Percentiles rank a stretch among this genome's conserved stretches.
These are phyloP conservation scores for Omphaloscelis lunosa DNA, from an alignment of 2,888 invertebrate species.

Conservation along the genomic window DNA sequence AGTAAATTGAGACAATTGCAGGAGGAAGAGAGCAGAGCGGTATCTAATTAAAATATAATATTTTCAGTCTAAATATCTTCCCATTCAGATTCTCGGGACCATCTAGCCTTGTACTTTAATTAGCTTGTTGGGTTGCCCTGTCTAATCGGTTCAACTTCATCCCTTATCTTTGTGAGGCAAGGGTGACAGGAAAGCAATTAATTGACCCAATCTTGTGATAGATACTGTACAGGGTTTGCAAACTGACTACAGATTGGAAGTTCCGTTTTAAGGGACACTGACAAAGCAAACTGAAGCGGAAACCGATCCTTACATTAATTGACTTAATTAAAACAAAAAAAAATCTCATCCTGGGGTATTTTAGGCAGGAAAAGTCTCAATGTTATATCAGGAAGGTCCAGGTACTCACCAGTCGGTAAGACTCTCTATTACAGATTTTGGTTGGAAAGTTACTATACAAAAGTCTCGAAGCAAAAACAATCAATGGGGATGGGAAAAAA, in stretches of 20 bases:
- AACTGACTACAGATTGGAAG: conserved; percentile 29
- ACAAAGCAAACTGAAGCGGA: not conserved
- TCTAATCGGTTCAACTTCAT: conserved; percentile 33
- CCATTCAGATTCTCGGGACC: not conserved
- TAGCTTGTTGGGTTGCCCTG: conserved; percentile 21
- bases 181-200: conserved; percentile 56
- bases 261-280: conserved; percentile 6
- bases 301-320: not conserved
- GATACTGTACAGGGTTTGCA: conserved; percentile 34
- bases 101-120: conserved; percentile 18
- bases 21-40: not conserved
- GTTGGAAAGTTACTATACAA: not conserved
- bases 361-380: not conserved
- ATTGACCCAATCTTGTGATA: conserved; percentile 53
- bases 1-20: not conserved
- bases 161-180: conserved; percentile 38
- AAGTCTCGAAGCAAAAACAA: not conserved
- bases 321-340: not conserved
- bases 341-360: not conserved
- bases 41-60: not conserved
- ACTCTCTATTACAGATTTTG: not conserved
- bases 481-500: too few species aligned
- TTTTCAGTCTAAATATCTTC: not conserved
- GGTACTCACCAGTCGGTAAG: too few species aligned
- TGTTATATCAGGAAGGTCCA: not conserved